Percentiles rank a stretch among this genome's conserved stretches.
Conservation (phyloP, 2,113 vertebrate species). For the Onychostruthus taczanowskii region DNA sequence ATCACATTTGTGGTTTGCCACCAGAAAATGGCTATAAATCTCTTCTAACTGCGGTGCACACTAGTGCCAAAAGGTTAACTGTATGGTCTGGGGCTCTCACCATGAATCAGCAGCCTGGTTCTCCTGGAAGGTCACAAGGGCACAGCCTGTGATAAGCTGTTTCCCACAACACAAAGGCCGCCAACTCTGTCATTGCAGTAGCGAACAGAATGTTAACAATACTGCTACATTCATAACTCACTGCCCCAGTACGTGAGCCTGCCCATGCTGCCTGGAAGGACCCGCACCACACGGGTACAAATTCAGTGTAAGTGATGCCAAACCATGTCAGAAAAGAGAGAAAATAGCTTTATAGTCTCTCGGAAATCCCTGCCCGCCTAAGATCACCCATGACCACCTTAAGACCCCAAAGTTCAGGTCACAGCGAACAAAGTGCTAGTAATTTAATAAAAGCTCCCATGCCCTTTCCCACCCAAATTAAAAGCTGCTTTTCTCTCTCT, state of each 20-base stretch:
- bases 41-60: not conserved
- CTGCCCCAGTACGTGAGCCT: not conserved
- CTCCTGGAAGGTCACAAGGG: conserved; percentile 22
- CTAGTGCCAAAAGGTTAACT: conserved; percentile 2
- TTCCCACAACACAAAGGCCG: conserved; percentile 10
- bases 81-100: not conserved
- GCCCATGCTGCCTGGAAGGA: not conserved
- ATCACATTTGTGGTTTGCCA: conserved; percentile 57
- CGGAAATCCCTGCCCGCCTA: not conserved
- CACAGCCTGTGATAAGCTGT: conserved; percentile 6
- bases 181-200: conserved; percentile 56
- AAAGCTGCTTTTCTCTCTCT: not conserved
- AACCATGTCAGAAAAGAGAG: not conserved
- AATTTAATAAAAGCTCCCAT: not conserved
- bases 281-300: not conserved
- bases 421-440: not conserved
- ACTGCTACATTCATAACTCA: not conserved
- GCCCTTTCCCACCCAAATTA: not conserved
- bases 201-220: not conserved
- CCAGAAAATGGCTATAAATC: conserved; percentile 35
- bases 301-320: not conserved
- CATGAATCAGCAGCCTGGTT: conserved; percentile 30
- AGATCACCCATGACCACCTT: not conserved
- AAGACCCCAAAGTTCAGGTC: not conserved
- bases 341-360: not conserved